These are phyloP conservation scores for Parthenolecanium corni DNA, from an alignment of 2,888 invertebrate species.

Conservation along the genomic window DNA sequence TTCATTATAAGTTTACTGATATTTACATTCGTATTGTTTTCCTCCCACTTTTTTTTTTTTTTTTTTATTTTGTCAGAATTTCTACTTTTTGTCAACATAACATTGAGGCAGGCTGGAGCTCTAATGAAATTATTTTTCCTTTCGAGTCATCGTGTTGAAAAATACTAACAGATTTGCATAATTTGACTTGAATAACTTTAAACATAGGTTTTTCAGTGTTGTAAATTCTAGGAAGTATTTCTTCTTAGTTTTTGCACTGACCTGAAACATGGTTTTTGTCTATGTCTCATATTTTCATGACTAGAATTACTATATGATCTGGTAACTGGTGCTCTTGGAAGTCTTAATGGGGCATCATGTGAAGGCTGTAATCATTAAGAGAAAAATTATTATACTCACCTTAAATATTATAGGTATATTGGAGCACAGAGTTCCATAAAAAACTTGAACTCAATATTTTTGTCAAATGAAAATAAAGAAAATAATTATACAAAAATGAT, in stretches of 20 bases:
- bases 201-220: constrained; percentile 3
- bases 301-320: constrained; percentile 18
- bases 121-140: too few species aligned
- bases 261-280: constrained; percentile 17
- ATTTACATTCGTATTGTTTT: too few species aligned
- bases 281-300: constrained; percentile 8
- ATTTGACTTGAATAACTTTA: not conserved
- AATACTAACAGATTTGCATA: too few species aligned
- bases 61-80: too few species aligned
- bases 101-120: too few species aligned
- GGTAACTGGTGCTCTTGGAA: constrained; percentile 17
- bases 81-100: too few species aligned
- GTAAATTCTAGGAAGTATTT: constrained; percentile 11
- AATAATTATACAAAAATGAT: not conserved
- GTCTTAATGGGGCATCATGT: not conserved
- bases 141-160: too few species aligned
- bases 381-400: not conserved
- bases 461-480: too few species aligned
- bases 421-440: too few species aligned
- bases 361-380: constrained; percentile 1
- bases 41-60: too few species aligned
- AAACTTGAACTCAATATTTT: too few species aligned
- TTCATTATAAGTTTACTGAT: too few species aligned
- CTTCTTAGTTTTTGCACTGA: not conserved
- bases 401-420: not conserved